Conservation (phyloP, 1,140 invertebrate species). For the Homarus americanus region DNA sequence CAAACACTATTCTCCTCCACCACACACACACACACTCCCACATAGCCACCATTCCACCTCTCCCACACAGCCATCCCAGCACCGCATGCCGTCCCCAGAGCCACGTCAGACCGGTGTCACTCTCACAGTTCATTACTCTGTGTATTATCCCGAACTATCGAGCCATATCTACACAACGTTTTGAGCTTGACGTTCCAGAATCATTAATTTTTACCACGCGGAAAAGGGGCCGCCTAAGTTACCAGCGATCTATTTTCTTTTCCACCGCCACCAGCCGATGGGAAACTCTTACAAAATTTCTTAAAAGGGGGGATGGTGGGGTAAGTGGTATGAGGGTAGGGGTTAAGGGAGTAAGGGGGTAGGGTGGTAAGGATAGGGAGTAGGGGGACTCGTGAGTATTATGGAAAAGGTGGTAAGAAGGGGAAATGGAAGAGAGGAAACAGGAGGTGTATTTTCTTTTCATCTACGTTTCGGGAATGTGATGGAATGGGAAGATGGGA, state of each 20-base stretch:
- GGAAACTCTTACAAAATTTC: background rate
- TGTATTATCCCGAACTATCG: conserved; percentile 66
- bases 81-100: background rate
- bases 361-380: too few species aligned
- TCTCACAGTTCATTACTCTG: conserved; percentile 62
- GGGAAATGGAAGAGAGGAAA: too few species aligned
- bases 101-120: conserved; percentile 47
- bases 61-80: background rate
- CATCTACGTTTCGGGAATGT: too few species aligned
- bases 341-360: too few species aligned
- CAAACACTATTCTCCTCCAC: too few species aligned
- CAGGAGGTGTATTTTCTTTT: too few species aligned
- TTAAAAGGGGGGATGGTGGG: too few species aligned
- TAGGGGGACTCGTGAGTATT: background rate
- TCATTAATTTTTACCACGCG: conserved; percentile 63
- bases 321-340: too few species aligned
- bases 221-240: conserved; percentile 29
- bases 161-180: conserved; percentile 63
- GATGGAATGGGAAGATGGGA: too few species aligned
- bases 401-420: background rate
- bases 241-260: conserved; percentile 55
- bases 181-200: conserved; percentile 59
- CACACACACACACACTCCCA: background rate
- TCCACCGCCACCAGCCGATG: background rate
- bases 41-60: background rate